Evolutionary conservation across 2,113 vertebrate genomes (phyloP).

Genomic region (Datnioides undecimradiatus): DNA sequence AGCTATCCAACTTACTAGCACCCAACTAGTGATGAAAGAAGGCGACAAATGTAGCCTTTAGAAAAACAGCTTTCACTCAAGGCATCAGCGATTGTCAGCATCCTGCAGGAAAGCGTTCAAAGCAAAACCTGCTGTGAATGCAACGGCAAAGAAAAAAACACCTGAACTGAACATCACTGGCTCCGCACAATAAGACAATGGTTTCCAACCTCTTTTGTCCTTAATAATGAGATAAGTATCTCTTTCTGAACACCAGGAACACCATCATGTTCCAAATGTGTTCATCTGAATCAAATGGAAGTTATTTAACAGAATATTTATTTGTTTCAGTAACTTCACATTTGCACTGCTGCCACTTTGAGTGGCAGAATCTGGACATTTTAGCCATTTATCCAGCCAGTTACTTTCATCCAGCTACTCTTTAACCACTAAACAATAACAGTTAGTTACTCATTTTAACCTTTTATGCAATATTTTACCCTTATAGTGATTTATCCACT

Average conservation of each 20-base stretch:
- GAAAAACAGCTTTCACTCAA: neutral
- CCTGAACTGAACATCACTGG: neutral
- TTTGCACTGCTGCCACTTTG: too few relatives aligned
- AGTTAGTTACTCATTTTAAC: too few relatives aligned
- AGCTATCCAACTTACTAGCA: constrained; percentile 8
- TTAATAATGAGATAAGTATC: too few relatives aligned
- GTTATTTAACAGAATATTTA: neutral
- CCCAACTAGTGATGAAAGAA: neutral
- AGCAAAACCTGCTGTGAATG: neutral
- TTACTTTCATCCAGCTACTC: neutral
- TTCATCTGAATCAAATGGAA: neutral
- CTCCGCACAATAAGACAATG: neutral
- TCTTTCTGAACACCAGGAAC: neutral
- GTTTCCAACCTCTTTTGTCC: neutral
- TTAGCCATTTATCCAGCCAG: too few relatives aligned
- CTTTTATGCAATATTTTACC: too few relatives aligned
- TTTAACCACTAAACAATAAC: too few relatives aligned
- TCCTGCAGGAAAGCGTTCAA: neutral
- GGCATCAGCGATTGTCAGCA: neutral
- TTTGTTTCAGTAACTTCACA: too few relatives aligned
- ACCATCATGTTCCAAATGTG: neutral
- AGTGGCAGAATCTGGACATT: neutral
- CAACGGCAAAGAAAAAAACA: constrained; percentile 7
- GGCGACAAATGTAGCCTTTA: neutral
- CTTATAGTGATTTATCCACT: too few relatives aligned